phyloP scores from a whole-genome alignment of 2,888 invertebrate species.

The Dolichomitus sp. region DNA sequence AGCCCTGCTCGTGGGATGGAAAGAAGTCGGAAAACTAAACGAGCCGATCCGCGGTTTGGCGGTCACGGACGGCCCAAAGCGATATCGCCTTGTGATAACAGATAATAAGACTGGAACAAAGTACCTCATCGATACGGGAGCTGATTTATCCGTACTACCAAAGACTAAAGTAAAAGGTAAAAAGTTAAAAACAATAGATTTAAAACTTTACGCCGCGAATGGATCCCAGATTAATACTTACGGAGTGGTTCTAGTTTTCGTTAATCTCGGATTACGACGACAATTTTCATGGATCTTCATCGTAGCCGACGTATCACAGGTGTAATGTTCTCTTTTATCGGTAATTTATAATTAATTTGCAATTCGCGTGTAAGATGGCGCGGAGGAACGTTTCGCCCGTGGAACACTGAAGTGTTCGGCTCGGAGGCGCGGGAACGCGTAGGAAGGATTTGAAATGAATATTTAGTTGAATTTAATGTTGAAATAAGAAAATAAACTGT shows the following conservation, averaged over 20 bases:
- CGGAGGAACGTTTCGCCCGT: too few relatives aligned
- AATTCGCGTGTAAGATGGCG: too few relatives aligned
- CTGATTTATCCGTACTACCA: slow-evolving; percentile 29
- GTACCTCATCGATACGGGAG: slow-evolving; percentile 25
- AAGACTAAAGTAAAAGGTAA: slow-evolving; percentile 31
- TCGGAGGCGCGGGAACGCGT: too few relatives aligned
- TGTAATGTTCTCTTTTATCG: too few relatives aligned
- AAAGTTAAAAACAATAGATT: slow-evolving; percentile 45
- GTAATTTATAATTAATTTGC: too few relatives aligned
- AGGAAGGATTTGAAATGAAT: too few relatives aligned
- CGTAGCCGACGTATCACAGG: slow-evolving; percentile 14
- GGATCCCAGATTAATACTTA: slow-evolving; percentile 20
- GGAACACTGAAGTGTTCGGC: too few relatives aligned
- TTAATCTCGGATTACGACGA: slow-evolving; percentile 13
- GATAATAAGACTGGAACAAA: slow-evolving; percentile 16
- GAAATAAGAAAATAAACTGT: too few relatives aligned
- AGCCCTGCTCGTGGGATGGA: slow-evolving; percentile 33
- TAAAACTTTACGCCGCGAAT: slow-evolving; percentile 67
- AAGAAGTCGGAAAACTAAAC: slow-evolving; percentile 40
- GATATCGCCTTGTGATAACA: slow-evolving; percentile 45
- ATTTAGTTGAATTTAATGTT: too few relatives aligned
- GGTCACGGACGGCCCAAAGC: slow-evolving; percentile 27
- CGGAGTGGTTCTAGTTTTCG: background rate
- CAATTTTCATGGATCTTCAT: slow-evolving; percentile 14
- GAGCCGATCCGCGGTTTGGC: slow-evolving; percentile 20